These are phyloP conservation scores for Tetanocera ferruginea DNA, from an alignment of 2,888 invertebrate species.

Conservation along the genomic window DNA sequence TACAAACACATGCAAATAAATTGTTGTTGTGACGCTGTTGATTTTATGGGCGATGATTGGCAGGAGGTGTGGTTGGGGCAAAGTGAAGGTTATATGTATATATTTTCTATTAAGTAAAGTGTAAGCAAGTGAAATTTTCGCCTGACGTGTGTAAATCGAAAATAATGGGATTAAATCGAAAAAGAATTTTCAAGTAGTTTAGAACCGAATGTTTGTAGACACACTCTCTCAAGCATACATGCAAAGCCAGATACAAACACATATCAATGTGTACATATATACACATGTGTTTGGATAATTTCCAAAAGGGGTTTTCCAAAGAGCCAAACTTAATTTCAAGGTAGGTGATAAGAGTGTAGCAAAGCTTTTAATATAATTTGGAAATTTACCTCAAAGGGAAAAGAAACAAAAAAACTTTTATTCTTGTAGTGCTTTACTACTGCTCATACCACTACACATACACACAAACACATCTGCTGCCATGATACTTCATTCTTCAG, in stretches of 20 bases:
- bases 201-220: background rate
- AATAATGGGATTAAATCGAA: slow-evolving; percentile 32
- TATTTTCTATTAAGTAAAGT: background rate
- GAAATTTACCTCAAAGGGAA: too few species aligned
- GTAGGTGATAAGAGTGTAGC: background rate
- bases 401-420: too few species aligned
- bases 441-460: background rate
- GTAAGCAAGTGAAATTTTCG: slow-evolving; percentile 17
- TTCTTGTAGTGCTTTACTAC: background rate
- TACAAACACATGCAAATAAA: slow-evolving; percentile 10
- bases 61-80: background rate
- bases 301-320: background rate
- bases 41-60: background rate
- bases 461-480: background rate
- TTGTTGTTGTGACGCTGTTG: background rate
- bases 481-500: background rate
- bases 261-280: background rate
- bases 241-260: background rate
- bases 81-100: background rate
- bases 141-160: slow-evolving; percentile 25
- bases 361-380: too few species aligned
- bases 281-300: background rate
- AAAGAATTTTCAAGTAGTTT: slow-evolving; percentile 17
- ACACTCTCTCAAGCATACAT: background rate
- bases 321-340: background rate